These are phyloP conservation scores for Apostichopus japonicus DNA, from an alignment of 35 echinoderm and acorn worm genomes.

Conservation along the genomic window DNA sequence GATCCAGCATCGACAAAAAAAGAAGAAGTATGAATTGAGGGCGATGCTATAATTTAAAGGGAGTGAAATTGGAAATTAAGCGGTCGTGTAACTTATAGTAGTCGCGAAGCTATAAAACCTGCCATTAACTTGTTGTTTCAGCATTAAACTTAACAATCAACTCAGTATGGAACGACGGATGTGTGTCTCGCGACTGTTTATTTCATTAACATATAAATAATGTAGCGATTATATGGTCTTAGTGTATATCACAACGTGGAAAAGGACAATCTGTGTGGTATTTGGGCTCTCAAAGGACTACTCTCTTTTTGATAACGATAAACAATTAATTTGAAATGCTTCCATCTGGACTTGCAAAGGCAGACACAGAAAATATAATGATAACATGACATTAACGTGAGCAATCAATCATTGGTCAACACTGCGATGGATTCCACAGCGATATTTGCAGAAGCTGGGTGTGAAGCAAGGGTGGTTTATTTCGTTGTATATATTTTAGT, in stretches of 20 bases:
- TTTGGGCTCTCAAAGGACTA: background rate
- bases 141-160: background rate
- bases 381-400: no score
- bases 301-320: background rate
- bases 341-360: background rate
- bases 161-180: background rate
- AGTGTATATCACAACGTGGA: no score
- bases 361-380: no score
- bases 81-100: background rate
- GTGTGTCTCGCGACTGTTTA: conserved; percentile 2
- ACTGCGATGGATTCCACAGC: no score
- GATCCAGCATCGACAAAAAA: background rate
- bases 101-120: background rate
- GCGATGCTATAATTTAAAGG: background rate
- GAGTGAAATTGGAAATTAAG: background rate
- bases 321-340: conserved; percentile 1
- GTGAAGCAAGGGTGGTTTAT: no score
- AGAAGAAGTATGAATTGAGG: background rate
- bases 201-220: conserved; percentile 55
- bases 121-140: conserved; percentile 31
- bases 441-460: no score
- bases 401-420: no score
- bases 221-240: background rate
- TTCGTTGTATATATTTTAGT: no score
- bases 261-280: background rate